These are phyloP conservation scores for Hippocampus abdominalis DNA, from an alignment of 2,113 vertebrate species.

Conservation along the genomic window DNA sequence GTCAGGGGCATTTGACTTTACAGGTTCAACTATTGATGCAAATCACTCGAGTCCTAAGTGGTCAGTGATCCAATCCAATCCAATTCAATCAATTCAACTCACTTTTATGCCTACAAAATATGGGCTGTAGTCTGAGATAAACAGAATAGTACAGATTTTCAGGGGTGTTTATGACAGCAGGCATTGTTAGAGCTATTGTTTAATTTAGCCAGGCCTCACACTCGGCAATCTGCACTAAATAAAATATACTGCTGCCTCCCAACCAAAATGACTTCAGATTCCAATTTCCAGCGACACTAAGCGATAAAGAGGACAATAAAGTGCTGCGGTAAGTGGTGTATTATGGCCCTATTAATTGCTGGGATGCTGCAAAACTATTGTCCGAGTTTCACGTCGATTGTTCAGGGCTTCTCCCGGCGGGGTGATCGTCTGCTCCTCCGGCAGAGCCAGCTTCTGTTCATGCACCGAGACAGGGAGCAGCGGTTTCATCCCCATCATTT, in stretches of 20 bases:
- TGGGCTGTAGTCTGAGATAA: too few species aligned
- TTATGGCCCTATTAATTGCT: slow-evolving; percentile 56
- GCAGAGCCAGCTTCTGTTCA: slow-evolving; percentile 25
- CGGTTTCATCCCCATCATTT: slow-evolving; percentile 52
- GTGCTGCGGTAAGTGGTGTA: slow-evolving; percentile 27
- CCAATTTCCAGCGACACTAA: slow-evolving; percentile 31
- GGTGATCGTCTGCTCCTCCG: slow-evolving; percentile 2
- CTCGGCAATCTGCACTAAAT: slow-evolving; percentile 11
- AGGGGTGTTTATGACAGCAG: slow-evolving; percentile 14
- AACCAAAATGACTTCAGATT: slow-evolving; percentile 22
- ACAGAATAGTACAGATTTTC: not conserved
- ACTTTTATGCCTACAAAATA: too few species aligned
- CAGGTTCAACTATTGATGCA: too few species aligned
- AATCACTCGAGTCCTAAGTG: too few species aligned
- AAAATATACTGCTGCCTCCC: slow-evolving; percentile 27
- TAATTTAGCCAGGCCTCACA: slow-evolving; percentile 1
- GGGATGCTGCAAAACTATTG: slow-evolving; percentile 41
- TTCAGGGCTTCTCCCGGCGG: slow-evolving; percentile 15
- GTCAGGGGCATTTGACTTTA: not conserved
- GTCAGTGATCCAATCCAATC: too few species aligned
- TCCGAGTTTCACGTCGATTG: slow-evolving; percentile 23
- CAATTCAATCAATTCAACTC: too few species aligned
- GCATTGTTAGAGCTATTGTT: slow-evolving; percentile 5
- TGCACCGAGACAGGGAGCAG: slow-evolving; percentile 39
- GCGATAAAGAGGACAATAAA: slow-evolving; percentile 46